Evolutionary conservation across 2,888 invertebrate species (phyloP).

Genomic region (Scaeva pyrastri): DNA sequence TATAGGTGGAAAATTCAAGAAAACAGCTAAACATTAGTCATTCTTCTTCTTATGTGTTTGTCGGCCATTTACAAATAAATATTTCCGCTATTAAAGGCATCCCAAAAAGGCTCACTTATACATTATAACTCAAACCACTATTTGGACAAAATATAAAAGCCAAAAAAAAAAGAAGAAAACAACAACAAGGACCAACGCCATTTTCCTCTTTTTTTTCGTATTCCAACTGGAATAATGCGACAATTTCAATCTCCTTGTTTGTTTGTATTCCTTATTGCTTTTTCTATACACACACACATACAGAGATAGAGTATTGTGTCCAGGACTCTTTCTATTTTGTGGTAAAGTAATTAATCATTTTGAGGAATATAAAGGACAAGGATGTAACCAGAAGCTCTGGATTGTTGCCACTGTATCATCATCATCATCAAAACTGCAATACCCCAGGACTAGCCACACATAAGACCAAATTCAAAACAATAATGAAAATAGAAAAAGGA

Average conservation of each 20-base stretch:
- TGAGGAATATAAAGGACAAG: slow-evolving; percentile 5
- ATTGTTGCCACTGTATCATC: slow-evolving; percentile 16
- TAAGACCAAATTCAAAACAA: slow-evolving; percentile 42
- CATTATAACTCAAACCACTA: slow-evolving; percentile 26
- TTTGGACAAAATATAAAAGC: slow-evolving; percentile 2
- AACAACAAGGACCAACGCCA: background rate
- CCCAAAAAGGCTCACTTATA: slow-evolving; percentile 26
- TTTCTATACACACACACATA: background rate
- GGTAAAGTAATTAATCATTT: slow-evolving; percentile 73
- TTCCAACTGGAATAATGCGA: slow-evolving; percentile 44
- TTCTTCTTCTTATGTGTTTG: slow-evolving; percentile 41
- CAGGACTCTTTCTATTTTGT: slow-evolving; percentile 43
- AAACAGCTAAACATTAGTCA: slow-evolving; percentile 20
- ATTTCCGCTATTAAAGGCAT: slow-evolving; percentile 56
- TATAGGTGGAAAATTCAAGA: background rate
- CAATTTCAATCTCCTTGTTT: slow-evolving; percentile 41
- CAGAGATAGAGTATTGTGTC: background rate
- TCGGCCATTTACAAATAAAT: slow-evolving; percentile 57
- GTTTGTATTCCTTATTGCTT: slow-evolving; percentile 41
- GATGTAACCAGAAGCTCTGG: slow-evolving; percentile 4
- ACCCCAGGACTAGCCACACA: slow-evolving; percentile 16
- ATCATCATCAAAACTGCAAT: slow-evolving; percentile 46
- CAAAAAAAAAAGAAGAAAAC: background rate
- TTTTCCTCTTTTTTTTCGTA: no score
- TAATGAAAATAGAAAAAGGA: slow-evolving; percentile 23